These are phyloP conservation scores for Gastracanthus pulcherrimus DNA, from an alignment of 2,888 invertebrate species.

Conservation along the genomic window DNA sequence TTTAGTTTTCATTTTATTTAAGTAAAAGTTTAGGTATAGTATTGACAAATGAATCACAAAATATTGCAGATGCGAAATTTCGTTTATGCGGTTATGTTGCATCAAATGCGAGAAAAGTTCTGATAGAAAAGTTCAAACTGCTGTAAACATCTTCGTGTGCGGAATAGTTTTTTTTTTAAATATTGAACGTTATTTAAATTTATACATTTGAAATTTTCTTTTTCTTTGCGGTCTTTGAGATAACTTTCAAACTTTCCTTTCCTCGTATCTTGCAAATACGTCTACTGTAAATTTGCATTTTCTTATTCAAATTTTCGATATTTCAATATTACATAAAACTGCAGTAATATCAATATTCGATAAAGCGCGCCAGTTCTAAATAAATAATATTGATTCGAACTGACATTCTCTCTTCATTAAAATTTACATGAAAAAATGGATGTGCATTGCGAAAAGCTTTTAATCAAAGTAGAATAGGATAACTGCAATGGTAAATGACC, in stretches of 20 bases:
- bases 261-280: slow-evolving; percentile 19
- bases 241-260: slow-evolving; percentile 46
- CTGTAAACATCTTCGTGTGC: slow-evolving; percentile 25
- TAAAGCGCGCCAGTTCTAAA: background rate
- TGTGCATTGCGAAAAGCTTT: background rate
- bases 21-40: too few species aligned
- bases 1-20: too few species aligned
- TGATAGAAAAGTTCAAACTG: slow-evolving; percentile 9
- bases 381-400: slow-evolving; percentile 7
- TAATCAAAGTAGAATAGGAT: slow-evolving; percentile 4
- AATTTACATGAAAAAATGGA: background rate
- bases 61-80: background rate
- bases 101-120: background rate
- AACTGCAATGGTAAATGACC: background rate
- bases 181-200: slow-evolving; percentile 34
- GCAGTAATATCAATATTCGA: slow-evolving; percentile 10
- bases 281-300: slow-evolving; percentile 28
- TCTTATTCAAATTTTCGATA: slow-evolving; percentile 41
- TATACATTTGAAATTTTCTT: slow-evolving; percentile 33
- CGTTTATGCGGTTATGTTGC: background rate
- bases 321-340: slow-evolving; percentile 33
- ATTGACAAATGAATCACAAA: background rate
- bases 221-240: background rate
- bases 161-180: slow-evolving; percentile 9
- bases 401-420: background rate